phyloP scores from a whole-genome alignment of 2,888 invertebrate genomes.

The Leptinotarsa peninsularis region DNA sequence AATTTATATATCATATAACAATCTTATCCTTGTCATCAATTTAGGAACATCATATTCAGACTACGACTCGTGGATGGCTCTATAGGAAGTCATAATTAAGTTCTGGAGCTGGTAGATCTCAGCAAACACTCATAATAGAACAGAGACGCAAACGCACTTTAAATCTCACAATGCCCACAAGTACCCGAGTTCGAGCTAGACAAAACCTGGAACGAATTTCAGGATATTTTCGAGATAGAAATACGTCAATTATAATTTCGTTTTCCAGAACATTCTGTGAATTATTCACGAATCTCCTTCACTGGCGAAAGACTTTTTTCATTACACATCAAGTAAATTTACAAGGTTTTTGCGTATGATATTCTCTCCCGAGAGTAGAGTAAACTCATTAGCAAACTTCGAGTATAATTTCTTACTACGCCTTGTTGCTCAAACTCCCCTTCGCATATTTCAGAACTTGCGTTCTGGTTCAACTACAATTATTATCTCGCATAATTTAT shows the following conservation, averaged over 20 bases:
- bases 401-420: slow-evolving; percentile 41
- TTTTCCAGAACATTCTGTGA: slow-evolving; percentile 12
- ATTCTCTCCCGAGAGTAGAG: slow-evolving; percentile 42
- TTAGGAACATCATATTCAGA: neutral
- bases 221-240: neutral
- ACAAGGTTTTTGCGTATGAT: slow-evolving; percentile 43
- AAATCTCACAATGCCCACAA: neutral
- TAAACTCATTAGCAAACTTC: slow-evolving; percentile 47
- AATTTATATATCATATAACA: too few species aligned
- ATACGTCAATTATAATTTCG: slow-evolving; percentile 7
- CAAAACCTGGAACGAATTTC: slow-evolving; percentile 2
- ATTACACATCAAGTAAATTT: slow-evolving; percentile 21
- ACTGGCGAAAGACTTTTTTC: slow-evolving; percentile 24
- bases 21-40: too few species aligned
- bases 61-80: neutral
- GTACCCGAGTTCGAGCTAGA: neutral
- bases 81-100: too few species aligned
- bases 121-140: too few species aligned
- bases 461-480: slow-evolving; percentile 31
- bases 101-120: too few species aligned
- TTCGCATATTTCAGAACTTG: slow-evolving; percentile 36
- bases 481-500: slow-evolving; percentile 37
- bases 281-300: slow-evolving; percentile 26
- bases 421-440: slow-evolving; percentile 34
- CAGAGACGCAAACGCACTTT: neutral